Conservation (phyloP, 2,888 invertebrate species). For the Antitype chi region DNA sequence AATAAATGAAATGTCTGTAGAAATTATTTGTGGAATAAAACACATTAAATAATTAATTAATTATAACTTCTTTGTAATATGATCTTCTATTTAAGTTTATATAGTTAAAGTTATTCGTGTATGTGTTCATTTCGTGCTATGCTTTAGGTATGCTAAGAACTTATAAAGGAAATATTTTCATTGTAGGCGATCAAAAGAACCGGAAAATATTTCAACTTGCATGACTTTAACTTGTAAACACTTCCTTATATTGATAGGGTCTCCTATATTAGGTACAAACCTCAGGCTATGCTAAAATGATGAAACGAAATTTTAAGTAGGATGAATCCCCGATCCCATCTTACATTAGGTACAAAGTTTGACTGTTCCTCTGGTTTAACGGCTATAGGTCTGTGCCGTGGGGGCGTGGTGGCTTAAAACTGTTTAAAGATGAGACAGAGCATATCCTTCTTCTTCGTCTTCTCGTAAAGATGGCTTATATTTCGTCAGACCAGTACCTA, state of each 20-base stretch:
- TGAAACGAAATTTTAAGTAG: background rate
- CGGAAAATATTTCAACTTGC: background rate
- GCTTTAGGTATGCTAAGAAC: background rate
- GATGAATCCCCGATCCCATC: background rate
- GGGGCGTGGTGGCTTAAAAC: background rate
- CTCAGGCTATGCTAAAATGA: background rate
- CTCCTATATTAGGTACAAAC: background rate
- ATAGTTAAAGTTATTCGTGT: background rate
- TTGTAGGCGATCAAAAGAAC: background rate
- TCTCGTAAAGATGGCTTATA: background rate
- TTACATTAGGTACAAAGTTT: background rate
- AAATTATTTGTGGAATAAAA: constrained; percentile 11
- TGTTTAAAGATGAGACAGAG: background rate
- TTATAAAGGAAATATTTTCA: background rate
- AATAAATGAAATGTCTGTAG: background rate
- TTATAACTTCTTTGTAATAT: background rate
- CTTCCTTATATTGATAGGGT: background rate
- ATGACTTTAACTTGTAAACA: background rate
- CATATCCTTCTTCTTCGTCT: background rate
- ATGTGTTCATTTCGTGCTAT: background rate
- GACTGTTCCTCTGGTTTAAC: background rate
- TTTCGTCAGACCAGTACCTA: background rate
- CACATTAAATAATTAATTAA: background rate
- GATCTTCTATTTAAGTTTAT: background rate
- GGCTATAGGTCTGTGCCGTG: background rate